Percentiles rank a stretch among this genome's conserved stretches.
phyloP scores from a whole-genome alignment of 1,140 invertebrate genomes.

The Tachypleus tridentatus region DNA sequence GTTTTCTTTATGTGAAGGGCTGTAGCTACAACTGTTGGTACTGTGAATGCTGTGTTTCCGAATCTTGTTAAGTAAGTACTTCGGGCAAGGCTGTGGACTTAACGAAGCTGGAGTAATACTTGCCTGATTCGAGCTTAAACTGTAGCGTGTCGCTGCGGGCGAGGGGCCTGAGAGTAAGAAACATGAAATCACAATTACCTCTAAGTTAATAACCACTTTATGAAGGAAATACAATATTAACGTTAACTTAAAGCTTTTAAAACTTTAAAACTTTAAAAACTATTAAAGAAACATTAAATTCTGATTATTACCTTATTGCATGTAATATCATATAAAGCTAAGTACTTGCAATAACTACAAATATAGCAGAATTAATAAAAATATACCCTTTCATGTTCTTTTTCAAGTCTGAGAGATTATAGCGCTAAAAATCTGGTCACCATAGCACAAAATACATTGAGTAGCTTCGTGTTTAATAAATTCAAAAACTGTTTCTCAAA shows the following conservation, averaged over 20 bases:
- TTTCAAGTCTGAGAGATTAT: too few relatives aligned
- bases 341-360: neutral
- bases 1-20: conserved; percentile 9
- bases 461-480: too few relatives aligned
- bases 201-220: neutral
- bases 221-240: neutral
- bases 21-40: conserved; percentile 4
- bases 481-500: too few relatives aligned
- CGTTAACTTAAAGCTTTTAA: neutral
- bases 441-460: too few relatives aligned
- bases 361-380: too few relatives aligned
- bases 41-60: conserved; percentile 15
- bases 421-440: too few relatives aligned
- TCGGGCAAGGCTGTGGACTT: conserved; percentile 20
- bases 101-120: conserved; percentile 17
- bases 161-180: conserved; percentile 18
- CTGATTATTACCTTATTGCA: neutral
- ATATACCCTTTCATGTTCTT: too few relatives aligned
- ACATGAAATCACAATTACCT: neutral
- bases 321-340: neutral
- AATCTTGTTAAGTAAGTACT: conserved; percentile 11
- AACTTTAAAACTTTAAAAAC: neutral
- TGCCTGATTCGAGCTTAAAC: conserved; percentile 18
- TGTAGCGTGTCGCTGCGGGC: conserved; percentile 20
- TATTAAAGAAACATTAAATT: neutral